These are phyloP conservation scores for Apodemia duryi DNA, from an alignment of 2,888 invertebrate genomes.

Conservation along the genomic window DNA sequence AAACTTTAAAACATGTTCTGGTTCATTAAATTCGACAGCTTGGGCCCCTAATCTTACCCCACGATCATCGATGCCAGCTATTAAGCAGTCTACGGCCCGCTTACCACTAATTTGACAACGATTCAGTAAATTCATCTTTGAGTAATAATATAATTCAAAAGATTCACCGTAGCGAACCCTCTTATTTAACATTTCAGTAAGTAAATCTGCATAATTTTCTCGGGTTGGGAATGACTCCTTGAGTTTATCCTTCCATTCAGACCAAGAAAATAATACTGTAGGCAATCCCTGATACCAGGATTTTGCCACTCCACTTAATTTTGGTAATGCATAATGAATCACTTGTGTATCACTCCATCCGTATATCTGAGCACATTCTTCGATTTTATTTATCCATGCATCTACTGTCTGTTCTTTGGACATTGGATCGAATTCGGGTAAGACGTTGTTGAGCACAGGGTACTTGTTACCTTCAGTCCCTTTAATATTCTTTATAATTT, in stretches of 20 bases:
- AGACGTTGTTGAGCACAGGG: too few species aligned
- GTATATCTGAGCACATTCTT: conserved; percentile 25
- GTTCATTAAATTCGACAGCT: too few species aligned
- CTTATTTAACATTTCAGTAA: conserved; percentile 28
- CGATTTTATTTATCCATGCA: conserved; percentile 18
- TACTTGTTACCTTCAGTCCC: too few species aligned
- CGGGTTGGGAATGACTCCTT: conserved; percentile 27
- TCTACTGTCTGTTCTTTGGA: too few species aligned
- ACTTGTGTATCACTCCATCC: conserved; percentile 23
- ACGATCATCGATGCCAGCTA: too few species aligned
- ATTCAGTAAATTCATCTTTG: too few species aligned
- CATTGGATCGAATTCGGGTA: too few species aligned
- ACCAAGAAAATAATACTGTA: conserved; percentile 25
- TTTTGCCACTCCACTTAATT: conserved; percentile 17
- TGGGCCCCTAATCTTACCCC: too few species aligned
- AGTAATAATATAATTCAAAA: conserved; percentile 4
- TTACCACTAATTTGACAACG: too few species aligned
- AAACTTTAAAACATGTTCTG: too few species aligned
- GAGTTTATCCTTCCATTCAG: conserved; percentile 29
- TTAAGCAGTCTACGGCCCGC: too few species aligned
- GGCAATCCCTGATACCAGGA: conserved; percentile 33
- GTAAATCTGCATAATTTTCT: conserved; percentile 30
- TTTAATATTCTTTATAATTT: too few species aligned
- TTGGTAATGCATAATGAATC: conserved; percentile 23
- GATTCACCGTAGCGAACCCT: conserved; percentile 24